These are phyloP conservation scores for Nipponia nippon DNA, from an alignment of 2,113 vertebrate genomes.

Conservation along the genomic window DNA sequence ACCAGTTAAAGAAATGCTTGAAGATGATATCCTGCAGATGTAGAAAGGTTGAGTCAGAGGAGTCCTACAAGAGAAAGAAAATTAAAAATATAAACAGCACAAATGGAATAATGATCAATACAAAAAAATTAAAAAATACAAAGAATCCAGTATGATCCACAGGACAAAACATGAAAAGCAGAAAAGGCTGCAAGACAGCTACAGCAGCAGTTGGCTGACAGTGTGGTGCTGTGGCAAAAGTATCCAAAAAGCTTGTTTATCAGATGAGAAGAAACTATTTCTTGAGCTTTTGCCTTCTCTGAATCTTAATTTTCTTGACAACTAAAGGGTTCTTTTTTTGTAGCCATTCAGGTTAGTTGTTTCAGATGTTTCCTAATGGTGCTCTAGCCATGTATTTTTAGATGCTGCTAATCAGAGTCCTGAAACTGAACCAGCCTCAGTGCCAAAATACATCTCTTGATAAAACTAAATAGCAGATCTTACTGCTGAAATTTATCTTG, in stretches of 20 bases:
- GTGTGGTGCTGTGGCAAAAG: not conserved
- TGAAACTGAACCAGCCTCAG: not conserved
- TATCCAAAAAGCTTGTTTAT: not conserved
- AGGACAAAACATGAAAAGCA: not conserved
- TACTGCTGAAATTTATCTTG: not conserved
- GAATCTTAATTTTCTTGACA: not conserved
- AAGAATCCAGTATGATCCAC: not conserved
- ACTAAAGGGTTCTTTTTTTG: not conserved
- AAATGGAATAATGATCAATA: not conserved
- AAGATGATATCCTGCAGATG: not conserved
- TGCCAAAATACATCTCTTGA: not conserved
- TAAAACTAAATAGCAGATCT: not conserved
- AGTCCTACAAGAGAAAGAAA: not conserved
- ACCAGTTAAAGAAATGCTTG: not conserved
- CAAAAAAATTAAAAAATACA: not conserved
- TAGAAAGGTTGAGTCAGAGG: not conserved
- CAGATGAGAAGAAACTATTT: not conserved
- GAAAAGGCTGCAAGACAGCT: not conserved
- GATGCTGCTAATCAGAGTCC: not conserved
- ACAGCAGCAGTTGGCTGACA: not conserved
- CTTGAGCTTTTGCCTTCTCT: not conserved
- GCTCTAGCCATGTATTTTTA: not conserved
- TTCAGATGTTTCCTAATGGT: not conserved
- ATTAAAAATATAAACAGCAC: not conserved
- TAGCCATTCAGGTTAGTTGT: not conserved